These are phyloP conservation scores for Euleptes europaea DNA, from an alignment of 2,113 vertebrate species.

Conservation along the genomic window DNA sequence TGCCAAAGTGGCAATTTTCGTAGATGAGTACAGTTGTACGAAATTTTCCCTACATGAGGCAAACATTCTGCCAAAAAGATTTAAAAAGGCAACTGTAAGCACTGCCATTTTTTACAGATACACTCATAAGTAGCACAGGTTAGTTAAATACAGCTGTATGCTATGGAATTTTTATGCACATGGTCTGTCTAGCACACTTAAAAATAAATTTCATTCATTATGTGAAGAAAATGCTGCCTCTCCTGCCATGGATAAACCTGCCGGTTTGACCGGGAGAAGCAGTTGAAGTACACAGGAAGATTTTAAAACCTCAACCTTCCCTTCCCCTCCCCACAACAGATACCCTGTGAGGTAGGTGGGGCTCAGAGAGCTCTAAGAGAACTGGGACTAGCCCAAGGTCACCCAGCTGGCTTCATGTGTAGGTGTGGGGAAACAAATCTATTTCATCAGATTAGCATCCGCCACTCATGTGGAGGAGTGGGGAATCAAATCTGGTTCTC, in stretches of 20 bases:
- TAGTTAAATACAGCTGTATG: not conserved
- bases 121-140: not conserved
- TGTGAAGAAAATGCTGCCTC: not conserved
- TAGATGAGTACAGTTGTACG: not conserved
- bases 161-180: not conserved
- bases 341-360: too few species aligned
- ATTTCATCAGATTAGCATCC: too few species aligned
- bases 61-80: not conserved
- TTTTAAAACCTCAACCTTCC: not conserved
- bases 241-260: not conserved
- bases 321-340: too few species aligned
- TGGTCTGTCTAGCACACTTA: not conserved
- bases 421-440: too few species aligned
- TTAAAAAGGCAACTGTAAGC: not conserved
- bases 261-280: not conserved
- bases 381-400: too few species aligned
- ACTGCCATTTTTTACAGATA: not conserved
- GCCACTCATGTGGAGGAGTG: too few species aligned
- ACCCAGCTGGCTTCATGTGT: too few species aligned
- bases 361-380: too few species aligned
- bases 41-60: not conserved
- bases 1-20: not conserved
- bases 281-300: not conserved
- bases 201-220: not conserved
- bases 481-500: too few species aligned